Evolutionary conservation across 2,888 invertebrate species (phyloP), one percentile per base, ranked within the genome.

Genomic region (Trichogramma dendrolimi): DNA sequence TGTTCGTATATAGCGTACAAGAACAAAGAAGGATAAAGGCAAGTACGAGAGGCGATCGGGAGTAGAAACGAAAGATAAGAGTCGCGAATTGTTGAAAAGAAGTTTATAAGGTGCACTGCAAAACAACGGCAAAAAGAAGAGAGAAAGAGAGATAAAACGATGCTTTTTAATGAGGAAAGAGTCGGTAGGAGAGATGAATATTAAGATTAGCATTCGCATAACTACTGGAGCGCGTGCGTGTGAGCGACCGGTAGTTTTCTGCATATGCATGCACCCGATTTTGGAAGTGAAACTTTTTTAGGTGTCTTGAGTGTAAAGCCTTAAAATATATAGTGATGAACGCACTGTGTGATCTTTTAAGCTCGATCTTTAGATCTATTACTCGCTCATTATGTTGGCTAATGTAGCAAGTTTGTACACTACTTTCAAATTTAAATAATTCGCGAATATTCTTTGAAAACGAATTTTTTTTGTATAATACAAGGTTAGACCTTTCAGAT

Each of bases 151-250:
- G 6, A 47, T 50, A 39, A 46, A 39, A 43, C 11, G 51, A 27
- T 46, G 40, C 27, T 42, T 10, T 5, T 14, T 58, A 62, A 62
- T 55, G 58, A 62, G 55, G 49, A 10, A 51, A 27, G 59, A 53
- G 38, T 40, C 14, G 49, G 42, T 43, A 58, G 48, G 52, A 27
- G 40, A 61, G 61, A 64, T 64, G 59, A 56, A 61, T 61, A 64
- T 64, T 64, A 64, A 64, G 64, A 64, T 64, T 59, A 44, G 50
- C 42, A 44, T 58, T 63, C 60, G 55, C 60, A 58, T 63, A 58
- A 42, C 60, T 63, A 63, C 60, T 48, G 57, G 55, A 39, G 27
- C 27, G 27, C 27, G 27, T 27, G 27, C 27, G 27, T 27, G 27
- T 27, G 27, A 27, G 27, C 27, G 27, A 2, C 27, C 27, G 27